phyloP scores from a whole-genome alignment of 2,113 vertebrate species.

The Pimephales promelas region DNA sequence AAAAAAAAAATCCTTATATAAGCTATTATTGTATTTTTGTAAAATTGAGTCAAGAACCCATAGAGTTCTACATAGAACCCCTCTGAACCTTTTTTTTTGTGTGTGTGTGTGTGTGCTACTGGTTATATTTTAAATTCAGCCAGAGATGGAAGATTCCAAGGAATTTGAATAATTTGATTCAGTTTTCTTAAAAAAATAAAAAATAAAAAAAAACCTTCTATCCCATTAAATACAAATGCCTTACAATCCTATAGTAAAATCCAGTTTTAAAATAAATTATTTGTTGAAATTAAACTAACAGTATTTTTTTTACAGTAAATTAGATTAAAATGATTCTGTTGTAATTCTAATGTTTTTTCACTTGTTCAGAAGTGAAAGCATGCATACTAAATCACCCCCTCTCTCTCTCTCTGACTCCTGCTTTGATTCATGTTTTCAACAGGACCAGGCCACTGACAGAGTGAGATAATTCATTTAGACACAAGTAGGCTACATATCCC shows the following conservation, averaged over 20 bases:
- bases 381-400: not conserved
- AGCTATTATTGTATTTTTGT: too few relatives aligned
- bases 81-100: too few relatives aligned
- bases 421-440: slow-evolving; percentile 14
- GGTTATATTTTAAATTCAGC: too few relatives aligned
- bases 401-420: not conserved
- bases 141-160: too few relatives aligned
- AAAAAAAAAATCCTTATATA: too few relatives aligned
- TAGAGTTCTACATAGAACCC: too few relatives aligned
- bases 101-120: too few relatives aligned
- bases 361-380: not conserved
- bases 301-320: too few relatives aligned
- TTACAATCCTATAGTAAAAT: not conserved
- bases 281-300: not conserved
- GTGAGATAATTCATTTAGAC: slow-evolving; percentile 35
- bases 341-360: not conserved
- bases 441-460: not conserved
- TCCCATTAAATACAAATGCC: not conserved
- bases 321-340: too few relatives aligned
- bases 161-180: not conserved
- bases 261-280: not conserved
- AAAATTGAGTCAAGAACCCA: too few relatives aligned
- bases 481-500: slow-evolving; percentile 8
- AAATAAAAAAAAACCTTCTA: too few relatives aligned
- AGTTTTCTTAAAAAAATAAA: not conserved